phyloP scores from a whole-genome alignment of 2,113 vertebrate species.

The Mellivora capensis region DNA sequence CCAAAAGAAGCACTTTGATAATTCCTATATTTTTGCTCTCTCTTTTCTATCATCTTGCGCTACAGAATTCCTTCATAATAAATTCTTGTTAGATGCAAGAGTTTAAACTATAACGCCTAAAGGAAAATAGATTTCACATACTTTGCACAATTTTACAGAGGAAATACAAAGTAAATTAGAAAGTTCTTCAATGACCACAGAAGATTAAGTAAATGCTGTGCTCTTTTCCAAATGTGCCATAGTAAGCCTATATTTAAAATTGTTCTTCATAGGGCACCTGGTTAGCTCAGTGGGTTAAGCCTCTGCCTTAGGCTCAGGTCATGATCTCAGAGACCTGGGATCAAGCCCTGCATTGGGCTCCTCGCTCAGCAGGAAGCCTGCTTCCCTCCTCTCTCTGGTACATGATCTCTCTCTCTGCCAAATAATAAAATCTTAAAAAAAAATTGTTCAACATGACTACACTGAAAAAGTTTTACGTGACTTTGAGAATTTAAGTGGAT shows the following conservation, averaged over 20 bases:
- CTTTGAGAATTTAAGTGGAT: constrained; percentile 2
- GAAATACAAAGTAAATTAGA: background rate
- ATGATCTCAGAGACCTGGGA: too few relatives aligned
- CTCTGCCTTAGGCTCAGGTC: too few relatives aligned
- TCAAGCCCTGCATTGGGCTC: too few relatives aligned
- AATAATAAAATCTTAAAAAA: too few relatives aligned
- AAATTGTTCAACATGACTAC: background rate
- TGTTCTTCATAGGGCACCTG: background rate
- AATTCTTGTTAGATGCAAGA: background rate
- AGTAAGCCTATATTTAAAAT: background rate
- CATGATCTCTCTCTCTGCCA: too few relatives aligned
- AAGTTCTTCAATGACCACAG: background rate
- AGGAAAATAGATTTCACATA: background rate
- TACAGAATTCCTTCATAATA: background rate
- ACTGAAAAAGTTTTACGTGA: background rate
- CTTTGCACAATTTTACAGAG: background rate
- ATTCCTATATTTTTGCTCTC: background rate
- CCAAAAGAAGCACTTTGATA: background rate
- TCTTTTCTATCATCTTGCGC: background rate
- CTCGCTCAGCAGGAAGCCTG: too few relatives aligned
- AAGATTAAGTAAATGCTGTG: background rate
- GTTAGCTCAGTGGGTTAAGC: too few relatives aligned
- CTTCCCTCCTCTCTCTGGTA: too few relatives aligned
- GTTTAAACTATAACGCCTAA: background rate
- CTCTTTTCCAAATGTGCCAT: background rate